phyloP scores from a whole-genome alignment of 2,797 vertebrate genomes.

The Gadopsis marmoratus region DNA sequence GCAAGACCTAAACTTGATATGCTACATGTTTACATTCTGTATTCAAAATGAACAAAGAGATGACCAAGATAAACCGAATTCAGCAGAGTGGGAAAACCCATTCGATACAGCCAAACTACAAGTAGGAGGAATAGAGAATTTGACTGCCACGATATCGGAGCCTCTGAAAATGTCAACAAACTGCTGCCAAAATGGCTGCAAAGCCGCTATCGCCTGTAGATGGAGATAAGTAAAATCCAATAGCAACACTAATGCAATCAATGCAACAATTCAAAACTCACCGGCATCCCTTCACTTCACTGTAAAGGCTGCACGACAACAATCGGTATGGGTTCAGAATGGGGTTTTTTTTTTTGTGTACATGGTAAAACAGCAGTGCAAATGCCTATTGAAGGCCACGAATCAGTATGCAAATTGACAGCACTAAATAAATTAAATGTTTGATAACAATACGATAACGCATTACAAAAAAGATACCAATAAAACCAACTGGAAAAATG shows the following conservation, averaged over 20 bases:
- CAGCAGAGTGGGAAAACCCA: background rate
- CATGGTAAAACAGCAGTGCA: background rate
- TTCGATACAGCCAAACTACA: background rate
- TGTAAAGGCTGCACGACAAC: background rate
- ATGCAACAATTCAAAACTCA: background rate
- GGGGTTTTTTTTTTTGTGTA: background rate
- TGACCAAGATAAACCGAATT: background rate
- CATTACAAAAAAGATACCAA: too few relatives aligned
- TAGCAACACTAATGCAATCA: background rate
- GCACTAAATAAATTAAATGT: background rate
- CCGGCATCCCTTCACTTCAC: background rate
- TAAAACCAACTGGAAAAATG: background rate
- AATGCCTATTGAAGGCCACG: too few relatives aligned
- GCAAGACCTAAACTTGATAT: background rate
- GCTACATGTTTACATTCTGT: constrained; percentile 20
- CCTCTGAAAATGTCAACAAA: background rate
- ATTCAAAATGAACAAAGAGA: background rate
- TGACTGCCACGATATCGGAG: background rate
- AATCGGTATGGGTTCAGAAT: background rate
- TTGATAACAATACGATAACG: background rate
- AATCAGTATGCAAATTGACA: too few relatives aligned
- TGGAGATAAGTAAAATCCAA: constrained; percentile 5
- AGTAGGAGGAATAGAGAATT: background rate
- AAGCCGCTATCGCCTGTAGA: background rate
- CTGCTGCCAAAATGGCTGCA: constrained; percentile 6